Percentiles rank a stretch among this genome's conserved stretches.
phyloP scores from a whole-genome alignment of 1,140 invertebrate species.

The Drosophila yakuba region DNA sequence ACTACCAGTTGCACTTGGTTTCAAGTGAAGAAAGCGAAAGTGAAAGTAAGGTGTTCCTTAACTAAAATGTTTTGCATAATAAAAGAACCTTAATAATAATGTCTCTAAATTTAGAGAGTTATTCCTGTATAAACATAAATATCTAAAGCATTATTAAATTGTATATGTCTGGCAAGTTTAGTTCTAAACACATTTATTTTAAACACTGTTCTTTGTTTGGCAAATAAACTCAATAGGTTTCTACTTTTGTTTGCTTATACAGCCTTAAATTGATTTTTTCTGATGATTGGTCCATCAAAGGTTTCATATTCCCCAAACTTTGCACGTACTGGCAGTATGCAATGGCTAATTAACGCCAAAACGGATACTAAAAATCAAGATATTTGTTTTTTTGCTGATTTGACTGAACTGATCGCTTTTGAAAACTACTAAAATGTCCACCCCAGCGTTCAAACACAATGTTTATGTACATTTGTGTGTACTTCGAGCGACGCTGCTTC shows the following conservation, averaged over 20 bases:
- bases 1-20: too few species aligned
- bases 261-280: background rate
- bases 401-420: background rate
- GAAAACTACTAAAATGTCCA: conserved; percentile 40
- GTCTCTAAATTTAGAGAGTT: too few species aligned
- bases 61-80: too few species aligned
- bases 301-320: background rate
- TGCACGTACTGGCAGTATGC: background rate
- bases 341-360: background rate
- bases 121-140: too few species aligned
- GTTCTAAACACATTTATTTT: background rate
- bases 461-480: conserved; percentile 55
- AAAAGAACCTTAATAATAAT: too few species aligned
- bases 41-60: too few species aligned
- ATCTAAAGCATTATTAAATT: too few species aligned
- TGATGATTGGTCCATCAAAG: background rate
- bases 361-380: background rate
- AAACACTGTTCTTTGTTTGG: background rate
- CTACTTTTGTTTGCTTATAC: background rate
- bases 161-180: too few species aligned
- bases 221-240: background rate
- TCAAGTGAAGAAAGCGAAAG: too few species aligned
- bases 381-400: conserved; percentile 1
- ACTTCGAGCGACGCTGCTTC: conserved; percentile 51
- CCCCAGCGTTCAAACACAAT: conserved; percentile 43